Percentiles rank a stretch among this genome's conserved stretches.
Evolutionary conservation across 2,113 vertebrate species (phyloP).

Genomic region (Atrichornis clamosus): DNA sequence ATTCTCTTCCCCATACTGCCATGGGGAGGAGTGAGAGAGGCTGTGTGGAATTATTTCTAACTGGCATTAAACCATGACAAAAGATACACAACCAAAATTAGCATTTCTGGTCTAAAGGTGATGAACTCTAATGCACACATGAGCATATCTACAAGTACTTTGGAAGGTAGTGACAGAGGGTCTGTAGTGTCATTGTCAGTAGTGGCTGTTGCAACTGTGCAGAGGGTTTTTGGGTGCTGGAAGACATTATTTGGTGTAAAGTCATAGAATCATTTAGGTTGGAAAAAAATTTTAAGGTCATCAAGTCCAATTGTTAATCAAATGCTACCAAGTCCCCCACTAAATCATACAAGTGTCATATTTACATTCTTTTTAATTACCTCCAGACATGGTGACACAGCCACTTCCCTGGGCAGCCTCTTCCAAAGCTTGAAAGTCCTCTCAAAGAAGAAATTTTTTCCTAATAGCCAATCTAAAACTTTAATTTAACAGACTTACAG

Average conservation of each 20-base stretch:
- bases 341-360: not conserved
- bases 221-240: not conserved
- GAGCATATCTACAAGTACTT: not conserved
- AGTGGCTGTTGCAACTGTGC: not conserved
- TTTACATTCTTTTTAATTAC: not conserved
- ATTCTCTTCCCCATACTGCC: not conserved
- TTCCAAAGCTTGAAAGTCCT: not conserved
- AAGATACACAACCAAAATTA: not conserved
- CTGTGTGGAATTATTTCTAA: not conserved
- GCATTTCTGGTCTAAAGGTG: not conserved
- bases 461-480: not conserved
- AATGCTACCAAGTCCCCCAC: not conserved
- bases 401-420: rapidly evolving
- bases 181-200: not conserved
- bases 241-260: not conserved
- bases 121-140: not conserved
- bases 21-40: not conserved
- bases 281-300: not conserved
- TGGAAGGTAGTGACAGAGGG: not conserved
- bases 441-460: not conserved
- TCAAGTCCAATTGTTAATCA: not conserved
- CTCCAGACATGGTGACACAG: not conserved
- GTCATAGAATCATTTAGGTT: not conserved
- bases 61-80: not conserved
- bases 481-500: not conserved